Evolutionary conservation across 2,797 vertebrate genomes (phyloP).

Genomic region (Kryptolebias ocellatus): DNA sequence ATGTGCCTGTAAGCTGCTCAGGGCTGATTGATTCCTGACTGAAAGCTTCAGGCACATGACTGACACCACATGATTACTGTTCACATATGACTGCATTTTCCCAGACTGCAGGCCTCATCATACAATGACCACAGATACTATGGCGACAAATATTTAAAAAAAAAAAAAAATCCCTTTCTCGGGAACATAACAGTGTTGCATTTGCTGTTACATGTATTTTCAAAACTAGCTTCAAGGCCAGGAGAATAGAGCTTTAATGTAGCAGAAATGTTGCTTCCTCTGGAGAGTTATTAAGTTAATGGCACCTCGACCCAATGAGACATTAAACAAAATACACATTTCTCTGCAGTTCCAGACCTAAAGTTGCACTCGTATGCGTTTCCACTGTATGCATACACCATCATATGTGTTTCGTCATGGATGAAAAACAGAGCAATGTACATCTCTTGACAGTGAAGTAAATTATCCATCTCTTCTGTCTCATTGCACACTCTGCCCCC

Average conservation of each 20-base stretch:
- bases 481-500: conserved; percentile 59
- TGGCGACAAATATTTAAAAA: conserved; percentile 24
- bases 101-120: conserved; percentile 52
- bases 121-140: conserved; percentile 40
- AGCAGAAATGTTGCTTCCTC: conserved; percentile 61
- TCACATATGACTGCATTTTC: conserved; percentile 61
- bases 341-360: conserved; percentile 20
- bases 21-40: conserved; percentile 71
- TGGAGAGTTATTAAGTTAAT: conserved; percentile 68
- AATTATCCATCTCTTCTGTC: conserved; percentile 71
- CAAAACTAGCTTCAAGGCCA: conserved; percentile 26
- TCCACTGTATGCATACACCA: conserved; percentile 13
- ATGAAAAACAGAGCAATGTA: conserved; percentile 31
- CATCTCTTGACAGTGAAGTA: conserved; percentile 61
- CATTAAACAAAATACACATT: conserved; percentile 34
- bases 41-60: conserved; percentile 70
- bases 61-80: conserved; percentile 72
- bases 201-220: conserved; percentile 10
- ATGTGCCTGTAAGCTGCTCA: conserved; percentile 67
- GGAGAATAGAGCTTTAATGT: conserved; percentile 64
- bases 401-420: conserved; percentile 47
- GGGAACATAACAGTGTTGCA: neutral
- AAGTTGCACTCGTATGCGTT: conserved; percentile 25
- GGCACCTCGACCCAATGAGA: conserved; percentile 61
- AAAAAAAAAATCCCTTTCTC: neutral